Conservation (phyloP, 2,888 invertebrate species). For the Acrobeloides nanus region DNA sequence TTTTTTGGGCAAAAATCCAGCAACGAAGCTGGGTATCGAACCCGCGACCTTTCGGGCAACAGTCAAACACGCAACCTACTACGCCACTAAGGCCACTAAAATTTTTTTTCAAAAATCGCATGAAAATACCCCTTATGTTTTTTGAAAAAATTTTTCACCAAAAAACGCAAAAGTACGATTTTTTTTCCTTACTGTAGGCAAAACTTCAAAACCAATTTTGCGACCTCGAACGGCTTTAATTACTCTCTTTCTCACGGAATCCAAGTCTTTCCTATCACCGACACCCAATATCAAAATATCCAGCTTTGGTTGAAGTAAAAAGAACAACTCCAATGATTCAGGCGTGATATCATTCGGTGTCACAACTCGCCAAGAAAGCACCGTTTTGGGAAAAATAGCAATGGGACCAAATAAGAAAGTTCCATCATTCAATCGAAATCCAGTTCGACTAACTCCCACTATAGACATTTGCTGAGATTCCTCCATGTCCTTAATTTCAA, state of each 20-base stretch:
- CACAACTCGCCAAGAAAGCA: constrained; percentile 48
- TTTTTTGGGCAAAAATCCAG: no score
- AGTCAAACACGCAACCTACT: no score
- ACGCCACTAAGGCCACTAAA: no score
- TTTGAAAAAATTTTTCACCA: no score
- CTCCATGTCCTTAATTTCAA: constrained; percentile 39
- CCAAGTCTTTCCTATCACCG: constrained; percentile 51
- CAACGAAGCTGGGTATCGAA: no score
- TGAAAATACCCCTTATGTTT: no score
- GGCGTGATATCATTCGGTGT: constrained; percentile 66
- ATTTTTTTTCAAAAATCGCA: no score
- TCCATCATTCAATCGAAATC: constrained; percentile 46
- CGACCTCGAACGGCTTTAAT: constrained; percentile 55
- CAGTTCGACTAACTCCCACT: constrained; percentile 40
- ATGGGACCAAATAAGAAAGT: constrained; percentile 50
- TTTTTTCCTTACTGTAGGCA: constrained; percentile 66
- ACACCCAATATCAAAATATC: constrained; percentile 57
- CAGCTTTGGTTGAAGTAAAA: constrained; percentile 73
- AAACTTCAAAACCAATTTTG: constrained; percentile 69
- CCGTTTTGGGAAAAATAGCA: constrained; percentile 48
- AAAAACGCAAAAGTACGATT: constrained; percentile 9
- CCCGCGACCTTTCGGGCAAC: no score
- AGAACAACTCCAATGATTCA: constrained; percentile 71
- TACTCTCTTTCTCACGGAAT: constrained; percentile 33
- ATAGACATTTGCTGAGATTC: constrained; percentile 38